Base-by-base conservation (phyloP, 2,113 vertebrate species). In the Plestiodon gilberti region DNA sequence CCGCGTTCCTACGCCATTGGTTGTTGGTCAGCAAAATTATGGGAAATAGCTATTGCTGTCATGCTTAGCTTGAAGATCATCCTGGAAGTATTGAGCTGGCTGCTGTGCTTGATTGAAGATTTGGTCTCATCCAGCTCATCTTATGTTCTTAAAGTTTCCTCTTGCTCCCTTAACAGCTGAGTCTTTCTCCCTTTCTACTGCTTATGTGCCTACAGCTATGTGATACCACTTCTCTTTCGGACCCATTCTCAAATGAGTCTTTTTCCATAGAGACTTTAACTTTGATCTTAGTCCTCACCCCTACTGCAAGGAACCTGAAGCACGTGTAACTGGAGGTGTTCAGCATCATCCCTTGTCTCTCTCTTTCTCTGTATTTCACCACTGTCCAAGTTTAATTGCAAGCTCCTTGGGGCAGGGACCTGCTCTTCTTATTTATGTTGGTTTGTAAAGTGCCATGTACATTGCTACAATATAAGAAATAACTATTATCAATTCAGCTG, bases 401-500 rank as follows among this genome's bases (percentile, higher is more conserved):
- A 74, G n/a, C 10, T 62, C n/a, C 43, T 75, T n/a, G 8, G 20
- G 57, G 23, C 22, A 30, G 69, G 43, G 35, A 65, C 28, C 18
- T 75, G 30, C 64, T 65, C 10, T 78, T 9, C 30, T 74, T 62
- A 14, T 20, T 18, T 62, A 43, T n/a, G 5, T 10, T 70, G 3
- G 3, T 48, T 73, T 62, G 15, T n/a, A 62, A 80, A 80, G 38
- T 3, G 33, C 2, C 43, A 40, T 25, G 28, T 59, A 22, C 35
- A 43, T 8, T 71, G 3, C 18, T 3, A 33, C n/a, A 38, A 15
- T 48, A n/a, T 71, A 25, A 71, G 33, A 17, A 73, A 28, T 73
- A 25, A 82, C n/a, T 91, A 73, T 89, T 90, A 81, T 90, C 84
- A 91, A 64, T 93, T 93, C 59, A 82, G 23, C 25, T 87, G 82